Conservation (phyloP, 2,113 vertebrate genomes). For the Cavia aperea region DNA sequence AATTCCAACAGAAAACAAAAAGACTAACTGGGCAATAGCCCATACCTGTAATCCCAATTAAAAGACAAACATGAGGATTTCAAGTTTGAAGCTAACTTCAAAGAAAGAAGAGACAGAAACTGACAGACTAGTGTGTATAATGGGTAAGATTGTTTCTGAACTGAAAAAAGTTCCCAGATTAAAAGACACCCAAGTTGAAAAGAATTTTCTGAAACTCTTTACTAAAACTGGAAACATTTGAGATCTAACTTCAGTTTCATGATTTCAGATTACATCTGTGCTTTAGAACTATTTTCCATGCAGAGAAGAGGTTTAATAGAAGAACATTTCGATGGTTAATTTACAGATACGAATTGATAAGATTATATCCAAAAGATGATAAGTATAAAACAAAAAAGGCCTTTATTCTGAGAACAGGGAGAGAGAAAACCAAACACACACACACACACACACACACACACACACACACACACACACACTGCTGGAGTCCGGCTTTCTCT, state of each 20-base stretch:
- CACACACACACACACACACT: too few relatives aligned
- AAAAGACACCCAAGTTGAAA: conserved; percentile 15
- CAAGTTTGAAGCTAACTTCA: neutral
- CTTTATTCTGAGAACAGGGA: too few relatives aligned
- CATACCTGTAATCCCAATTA: neutral
- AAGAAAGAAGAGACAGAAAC: neutral
- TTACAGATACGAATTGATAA: neutral
- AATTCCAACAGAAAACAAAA: neutral
- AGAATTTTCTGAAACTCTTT: conserved; percentile 32
- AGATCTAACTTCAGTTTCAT: conserved; percentile 11
- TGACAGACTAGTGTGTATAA: neutral
- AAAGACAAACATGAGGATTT: neutral
- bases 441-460: too few relatives aligned
- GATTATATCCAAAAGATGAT: too few relatives aligned
- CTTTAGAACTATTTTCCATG: neutral
- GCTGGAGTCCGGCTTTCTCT: too few relatives aligned
- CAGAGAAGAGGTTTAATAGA: conserved; percentile 12
- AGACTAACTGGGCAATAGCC: neutral
- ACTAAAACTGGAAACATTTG: neutral
- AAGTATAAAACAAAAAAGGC: too few relatives aligned
- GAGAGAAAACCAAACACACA: too few relatives aligned
- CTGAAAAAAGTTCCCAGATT: neutral
- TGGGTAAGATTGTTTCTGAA: neutral
- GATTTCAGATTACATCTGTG: conserved; percentile 11
- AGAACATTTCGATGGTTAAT: neutral